A percentile compares a stretch with the other conserved stretches of the same genome.
Conservation (phyloP, 2,113 vertebrate genomes). For the Xyrauchen texanus region DNA sequence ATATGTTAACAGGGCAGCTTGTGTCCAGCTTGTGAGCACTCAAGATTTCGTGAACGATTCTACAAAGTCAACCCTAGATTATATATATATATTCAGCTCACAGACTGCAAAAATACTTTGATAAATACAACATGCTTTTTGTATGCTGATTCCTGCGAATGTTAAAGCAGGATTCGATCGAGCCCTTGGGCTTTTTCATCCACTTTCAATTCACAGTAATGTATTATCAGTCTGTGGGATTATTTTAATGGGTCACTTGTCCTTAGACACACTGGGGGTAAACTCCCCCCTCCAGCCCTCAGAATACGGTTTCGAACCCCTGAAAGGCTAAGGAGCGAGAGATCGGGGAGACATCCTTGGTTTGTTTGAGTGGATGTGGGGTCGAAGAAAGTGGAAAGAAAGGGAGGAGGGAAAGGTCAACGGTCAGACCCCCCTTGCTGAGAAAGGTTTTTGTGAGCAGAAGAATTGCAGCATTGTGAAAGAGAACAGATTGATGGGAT, state of each 20-base stretch:
- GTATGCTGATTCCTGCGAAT: too few species aligned
- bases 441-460: constrained; percentile 59
- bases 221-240: too few species aligned
- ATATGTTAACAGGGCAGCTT: neutral
- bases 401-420: constrained; percentile 57
- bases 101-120: too few species aligned
- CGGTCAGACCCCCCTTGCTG: constrained; percentile 59
- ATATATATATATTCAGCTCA: too few species aligned
- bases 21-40: too few species aligned
- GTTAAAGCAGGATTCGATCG: too few species aligned
- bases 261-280: neutral
- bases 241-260: constrained; percentile 1
- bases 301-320: constrained; percentile 45
- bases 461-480: constrained; percentile 64
- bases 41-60: too few species aligned
- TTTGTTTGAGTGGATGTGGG: constrained; percentile 46
- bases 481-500: constrained; percentile 47
- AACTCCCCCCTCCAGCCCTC: constrained; percentile 16
- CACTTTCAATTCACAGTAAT: too few species aligned
- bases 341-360: constrained; percentile 28
- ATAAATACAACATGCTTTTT: too few species aligned
- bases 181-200: too few species aligned
- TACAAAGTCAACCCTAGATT: too few species aligned
- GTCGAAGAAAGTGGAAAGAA: constrained; percentile 53
- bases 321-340: constrained; percentile 15